phyloP scores from a whole-genome alignment of 1,140 invertebrate genomes.

The Aphelenchoides besseyi region DNA sequence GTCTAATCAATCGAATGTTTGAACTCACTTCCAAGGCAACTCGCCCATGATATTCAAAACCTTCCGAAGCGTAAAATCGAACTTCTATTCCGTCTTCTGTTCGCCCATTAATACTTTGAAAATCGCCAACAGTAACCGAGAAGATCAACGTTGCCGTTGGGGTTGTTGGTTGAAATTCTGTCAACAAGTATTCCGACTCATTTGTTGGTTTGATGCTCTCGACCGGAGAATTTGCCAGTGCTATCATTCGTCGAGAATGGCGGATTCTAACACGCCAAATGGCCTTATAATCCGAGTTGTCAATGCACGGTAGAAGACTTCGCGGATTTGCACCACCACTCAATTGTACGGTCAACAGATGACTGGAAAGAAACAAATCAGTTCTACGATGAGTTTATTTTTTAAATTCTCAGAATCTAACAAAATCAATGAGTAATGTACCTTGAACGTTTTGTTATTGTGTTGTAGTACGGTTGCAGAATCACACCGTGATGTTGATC shows the following conservation, averaged over 20 bases:
- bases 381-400: not conserved
- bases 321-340: not conserved
- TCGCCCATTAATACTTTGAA: not conserved
- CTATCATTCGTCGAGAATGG: not conserved
- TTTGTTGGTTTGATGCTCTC: not conserved
- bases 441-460: not conserved
- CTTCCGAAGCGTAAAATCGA: not conserved
- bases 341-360: not conserved
- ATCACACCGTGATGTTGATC: not conserved
- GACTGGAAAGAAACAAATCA: not conserved
- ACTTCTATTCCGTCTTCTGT: not conserved
- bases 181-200: not conserved
- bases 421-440: not conserved
- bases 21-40: not conserved
- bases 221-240: not conserved
- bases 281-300: not conserved
- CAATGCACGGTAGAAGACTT: not conserved
- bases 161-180: not conserved
- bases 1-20: not conserved
- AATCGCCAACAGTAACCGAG: not conserved
- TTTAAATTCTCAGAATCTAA: not conserved
- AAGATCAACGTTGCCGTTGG: not conserved
- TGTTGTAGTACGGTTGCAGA: not conserved
- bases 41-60: not conserved
- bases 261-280: slow-evolving; percentile 3